Conservation (phyloP, 2,797 vertebrate genomes). For the Propithecus deckenii region DNA sequence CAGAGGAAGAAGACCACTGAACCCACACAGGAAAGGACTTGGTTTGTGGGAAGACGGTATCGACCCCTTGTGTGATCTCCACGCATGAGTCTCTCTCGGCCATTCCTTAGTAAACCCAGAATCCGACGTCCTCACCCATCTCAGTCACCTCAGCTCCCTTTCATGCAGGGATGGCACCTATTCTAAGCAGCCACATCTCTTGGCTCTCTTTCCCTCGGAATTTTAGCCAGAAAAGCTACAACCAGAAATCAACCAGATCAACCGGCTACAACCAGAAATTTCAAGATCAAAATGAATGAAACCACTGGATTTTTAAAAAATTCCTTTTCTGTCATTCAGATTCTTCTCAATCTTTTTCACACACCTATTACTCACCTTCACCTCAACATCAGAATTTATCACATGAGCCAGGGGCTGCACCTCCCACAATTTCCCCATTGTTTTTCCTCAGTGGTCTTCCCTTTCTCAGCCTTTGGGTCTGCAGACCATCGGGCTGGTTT, state of each 20-base stretch:
- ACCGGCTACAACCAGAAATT: not conserved
- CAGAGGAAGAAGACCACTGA: not conserved
- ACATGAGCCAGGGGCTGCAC: not conserved
- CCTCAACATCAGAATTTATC: not conserved
- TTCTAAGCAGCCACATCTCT: not conserved
- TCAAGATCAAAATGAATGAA: not conserved
- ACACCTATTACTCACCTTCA: not conserved
- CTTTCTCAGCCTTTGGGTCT: not conserved
- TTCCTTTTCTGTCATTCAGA: not conserved
- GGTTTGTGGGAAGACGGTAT: not conserved
- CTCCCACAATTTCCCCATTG: not conserved
- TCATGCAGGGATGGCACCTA: not conserved
- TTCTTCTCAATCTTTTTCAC: not conserved
- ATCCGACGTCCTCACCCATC: not conserved
- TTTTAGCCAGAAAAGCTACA: not conserved
- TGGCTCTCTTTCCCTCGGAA: not conserved
- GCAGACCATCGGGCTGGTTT: not conserved
- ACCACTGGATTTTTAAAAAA: not conserved
- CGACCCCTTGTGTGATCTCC: not conserved
- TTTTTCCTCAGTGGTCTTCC: not conserved
- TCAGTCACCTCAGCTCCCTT: not conserved
- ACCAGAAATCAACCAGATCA: not conserved
- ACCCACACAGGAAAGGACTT: not conserved
- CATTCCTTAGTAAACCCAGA: not conserved
- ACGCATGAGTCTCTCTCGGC: not conserved